These are phyloP conservation scores for Pogonognathellus flavescens DNA, from an alignment of 1,140 invertebrate genomes.

Conservation along the genomic window DNA sequence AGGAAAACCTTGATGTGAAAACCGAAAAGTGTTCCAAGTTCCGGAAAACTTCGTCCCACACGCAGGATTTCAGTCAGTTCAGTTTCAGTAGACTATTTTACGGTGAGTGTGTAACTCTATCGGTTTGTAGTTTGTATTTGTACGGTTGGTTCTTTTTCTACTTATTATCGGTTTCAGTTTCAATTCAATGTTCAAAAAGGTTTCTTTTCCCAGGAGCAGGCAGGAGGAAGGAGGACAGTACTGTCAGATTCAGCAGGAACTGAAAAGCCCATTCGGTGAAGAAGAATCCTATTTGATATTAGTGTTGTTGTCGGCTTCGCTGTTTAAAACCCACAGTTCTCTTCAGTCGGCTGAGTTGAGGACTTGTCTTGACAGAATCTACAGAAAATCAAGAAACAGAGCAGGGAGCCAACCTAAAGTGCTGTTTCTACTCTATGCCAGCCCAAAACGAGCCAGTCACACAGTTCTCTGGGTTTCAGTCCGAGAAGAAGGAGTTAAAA, in stretches of 20 bases:
- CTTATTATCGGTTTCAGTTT: not conserved
- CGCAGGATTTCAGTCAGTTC: too few species aligned
- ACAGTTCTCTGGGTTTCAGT: too few species aligned
- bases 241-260: not conserved
- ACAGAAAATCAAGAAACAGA: not conserved
- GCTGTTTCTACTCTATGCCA: too few species aligned
- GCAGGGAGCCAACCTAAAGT: too few species aligned
- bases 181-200: slow-evolving; percentile 3
- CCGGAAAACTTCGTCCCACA: not conserved
- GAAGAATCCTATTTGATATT: too few species aligned
- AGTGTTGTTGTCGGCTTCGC: not conserved
- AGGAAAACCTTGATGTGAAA: not conserved
- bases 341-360: not conserved
- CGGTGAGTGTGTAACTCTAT: not conserved
- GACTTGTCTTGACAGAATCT: not conserved
- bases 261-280: slow-evolving; percentile 17
- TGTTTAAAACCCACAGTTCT: not conserved
- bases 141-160: not conserved
- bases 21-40: not conserved
- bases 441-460: too few species aligned
- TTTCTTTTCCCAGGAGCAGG: not conserved
- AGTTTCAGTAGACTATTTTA: too few species aligned
- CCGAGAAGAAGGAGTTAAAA: too few species aligned
- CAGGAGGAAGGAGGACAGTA: not conserved
- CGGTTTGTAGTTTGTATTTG: too few species aligned